Conservation (phyloP, 2,113 vertebrate genomes). For the Pardalotus punctatus region DNA sequence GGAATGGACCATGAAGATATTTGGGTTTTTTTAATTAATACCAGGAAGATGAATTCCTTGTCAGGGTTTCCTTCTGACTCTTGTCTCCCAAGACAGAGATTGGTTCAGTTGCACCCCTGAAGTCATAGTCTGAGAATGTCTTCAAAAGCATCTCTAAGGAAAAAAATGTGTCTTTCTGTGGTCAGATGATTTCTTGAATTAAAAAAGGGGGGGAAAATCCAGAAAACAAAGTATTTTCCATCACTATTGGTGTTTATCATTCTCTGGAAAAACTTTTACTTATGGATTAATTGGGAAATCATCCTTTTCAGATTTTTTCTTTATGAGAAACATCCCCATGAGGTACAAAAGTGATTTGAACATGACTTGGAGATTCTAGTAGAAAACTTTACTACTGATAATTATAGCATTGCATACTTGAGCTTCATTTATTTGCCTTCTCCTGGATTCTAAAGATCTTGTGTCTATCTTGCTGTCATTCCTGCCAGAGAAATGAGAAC, state of each 20-base stretch:
- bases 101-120: neutral
- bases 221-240: neutral
- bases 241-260: neutral
- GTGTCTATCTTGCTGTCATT: neutral
- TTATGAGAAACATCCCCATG: neutral
- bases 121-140: neutral
- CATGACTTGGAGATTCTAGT: neutral
- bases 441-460: neutral
- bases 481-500: neutral
- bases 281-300: neutral
- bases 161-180: neutral
- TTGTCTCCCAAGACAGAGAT: neutral
- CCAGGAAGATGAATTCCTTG: neutral
- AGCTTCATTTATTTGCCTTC: neutral
- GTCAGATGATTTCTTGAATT: neutral
- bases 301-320: neutral
- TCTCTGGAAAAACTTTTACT: neutral
- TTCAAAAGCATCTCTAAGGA: neutral
- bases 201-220: accelerated
- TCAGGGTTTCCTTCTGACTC: neutral
- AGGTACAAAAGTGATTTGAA: neutral
- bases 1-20: neutral
- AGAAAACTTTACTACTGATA: neutral
- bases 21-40: neutral
- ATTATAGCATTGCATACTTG: neutral